Conservation (phyloP, 2,888 invertebrate species). For the Drosophila borealis region DNA sequence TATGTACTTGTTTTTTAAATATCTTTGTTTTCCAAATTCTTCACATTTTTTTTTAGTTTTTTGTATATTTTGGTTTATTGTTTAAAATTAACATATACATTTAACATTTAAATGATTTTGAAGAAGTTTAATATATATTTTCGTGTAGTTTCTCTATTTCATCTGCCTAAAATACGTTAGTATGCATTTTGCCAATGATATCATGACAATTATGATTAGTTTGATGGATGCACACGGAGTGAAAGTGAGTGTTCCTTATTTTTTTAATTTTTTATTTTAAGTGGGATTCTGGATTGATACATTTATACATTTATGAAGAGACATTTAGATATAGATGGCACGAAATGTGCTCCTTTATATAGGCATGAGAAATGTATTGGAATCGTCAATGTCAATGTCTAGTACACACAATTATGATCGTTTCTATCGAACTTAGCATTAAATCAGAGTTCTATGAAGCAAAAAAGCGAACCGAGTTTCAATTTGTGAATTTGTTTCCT, state of each 20-base stretch:
- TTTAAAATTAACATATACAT: slow-evolving; percentile 81
- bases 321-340: slow-evolving; percentile 23
- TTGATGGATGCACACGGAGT: slow-evolving; percentile 37
- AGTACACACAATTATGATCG: slow-evolving; percentile 22
- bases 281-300: slow-evolving; percentile 35
- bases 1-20: slow-evolving; percentile 52
- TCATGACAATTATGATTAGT: slow-evolving; percentile 28
- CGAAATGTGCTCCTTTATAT: slow-evolving; percentile 28
- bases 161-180: slow-evolving; percentile 52
- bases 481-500: slow-evolving; percentile 19
- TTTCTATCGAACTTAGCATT: slow-evolving; percentile 20
- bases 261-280: slow-evolving; percentile 3
- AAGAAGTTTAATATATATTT: slow-evolving; percentile 46
- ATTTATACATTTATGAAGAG: slow-evolving; percentile 42
- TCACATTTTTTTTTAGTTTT: slow-evolving; percentile 16
- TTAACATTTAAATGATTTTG: slow-evolving; percentile 77
- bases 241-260: slow-evolving; percentile 15
- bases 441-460: slow-evolving; percentile 55
- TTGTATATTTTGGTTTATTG: slow-evolving; percentile 50
- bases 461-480: slow-evolving; percentile 69
- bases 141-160: slow-evolving; percentile 33
- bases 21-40: slow-evolving; percentile 50
- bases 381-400: slow-evolving; percentile 17
- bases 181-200: slow-evolving; percentile 20
- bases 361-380: slow-evolving; percentile 11